Evolutionary conservation across 2,113 vertebrate genomes (phyloP), one percentile per base, ranked within the genome.

Genomic region (Zosterops lateralis): DNA sequence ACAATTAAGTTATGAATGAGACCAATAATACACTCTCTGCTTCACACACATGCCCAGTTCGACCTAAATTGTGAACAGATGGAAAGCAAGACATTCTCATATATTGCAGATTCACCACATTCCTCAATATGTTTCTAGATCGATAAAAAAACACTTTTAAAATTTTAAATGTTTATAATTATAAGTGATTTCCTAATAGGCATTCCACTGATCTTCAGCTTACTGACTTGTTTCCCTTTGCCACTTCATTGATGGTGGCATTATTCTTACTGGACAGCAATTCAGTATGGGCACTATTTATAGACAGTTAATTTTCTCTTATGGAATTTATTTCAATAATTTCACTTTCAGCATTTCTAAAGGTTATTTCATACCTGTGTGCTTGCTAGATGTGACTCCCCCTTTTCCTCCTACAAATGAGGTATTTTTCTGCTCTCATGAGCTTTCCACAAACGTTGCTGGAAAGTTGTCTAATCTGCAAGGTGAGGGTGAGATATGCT

Each of bases 401-500:
- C 1, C 11, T 82, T 72, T 57, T 77, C 47, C 26, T 89, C 18
- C 36, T 64, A 2, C 8, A 8, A 89, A 62, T 20, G 19, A 80
- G 20, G 9, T 5, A 14, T 29, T 84, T 87, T 82, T 56, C 61
- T 50, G 17, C 51, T 77, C 50, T 71, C 0, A 0, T 14, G 26
- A 84, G 38, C 6, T 71, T 89, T 66, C 34, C 51, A 62, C 24
- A 50, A 24, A 81, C 14, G 18, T 48, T 75, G 14, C 36, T 72
- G 17, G 31, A 20, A 79, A 66, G 32, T 21, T 70, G 19, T 34
- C 22, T 22, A 14, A 61, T 31, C 47, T 74, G 38, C 28, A 93
- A 89, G 19, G 45, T 44, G 4, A 70, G 16, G 3, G 5, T 0
- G 2, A 74, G 51, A 84, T 14, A 9, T 1, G 1, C 32, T 34